phyloP scores from a whole-genome alignment of 64 coral and sea anemone genomes.

The Pachyseris speciosa region DNA sequence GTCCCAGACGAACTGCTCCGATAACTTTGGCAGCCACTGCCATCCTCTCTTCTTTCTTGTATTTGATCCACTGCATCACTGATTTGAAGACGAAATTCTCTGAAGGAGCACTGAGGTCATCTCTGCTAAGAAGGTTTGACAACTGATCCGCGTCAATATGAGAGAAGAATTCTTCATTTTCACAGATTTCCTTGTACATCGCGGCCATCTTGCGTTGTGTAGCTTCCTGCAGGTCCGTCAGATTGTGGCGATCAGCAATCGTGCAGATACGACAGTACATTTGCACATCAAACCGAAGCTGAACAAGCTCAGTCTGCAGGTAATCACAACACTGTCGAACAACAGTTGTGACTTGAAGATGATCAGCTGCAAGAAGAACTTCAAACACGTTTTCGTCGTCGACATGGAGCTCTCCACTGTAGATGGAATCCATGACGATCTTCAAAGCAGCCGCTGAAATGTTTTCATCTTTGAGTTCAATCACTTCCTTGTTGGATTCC shows the following conservation, averaged over 20 bases:
- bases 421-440: constrained; percentile 23
- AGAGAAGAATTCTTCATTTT: neutral
- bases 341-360: constrained; percentile 30
- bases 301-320: neutral
- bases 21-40: neutral
- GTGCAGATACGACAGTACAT: neutral
- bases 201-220: neutral
- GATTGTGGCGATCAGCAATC: neutral
- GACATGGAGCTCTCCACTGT: constrained; percentile 10
- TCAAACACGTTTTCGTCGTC: constrained; percentile 14
- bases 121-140: neutral
- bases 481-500: neutral
- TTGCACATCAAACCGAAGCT: neutral
- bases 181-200: constrained; percentile 4
- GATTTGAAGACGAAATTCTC: constrained; percentile 30
- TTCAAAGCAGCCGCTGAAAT: constrained; percentile 24
- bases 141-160: neutral
- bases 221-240: constrained; percentile 9
- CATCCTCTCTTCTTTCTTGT: constrained; percentile 40
- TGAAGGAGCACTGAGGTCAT: constrained; percentile 30
- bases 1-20: constrained; percentile 13
- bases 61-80: constrained; percentile 21
- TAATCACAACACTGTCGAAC: constrained; percentile 19
- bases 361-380: constrained; percentile 2
- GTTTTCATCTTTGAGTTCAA: constrained; percentile 39